Evolutionary conservation across 53 echinoderm and acorn worm species (phyloP), one percentile per base, ranked within the genome.

Genomic region (Holothuria scabra): DNA sequence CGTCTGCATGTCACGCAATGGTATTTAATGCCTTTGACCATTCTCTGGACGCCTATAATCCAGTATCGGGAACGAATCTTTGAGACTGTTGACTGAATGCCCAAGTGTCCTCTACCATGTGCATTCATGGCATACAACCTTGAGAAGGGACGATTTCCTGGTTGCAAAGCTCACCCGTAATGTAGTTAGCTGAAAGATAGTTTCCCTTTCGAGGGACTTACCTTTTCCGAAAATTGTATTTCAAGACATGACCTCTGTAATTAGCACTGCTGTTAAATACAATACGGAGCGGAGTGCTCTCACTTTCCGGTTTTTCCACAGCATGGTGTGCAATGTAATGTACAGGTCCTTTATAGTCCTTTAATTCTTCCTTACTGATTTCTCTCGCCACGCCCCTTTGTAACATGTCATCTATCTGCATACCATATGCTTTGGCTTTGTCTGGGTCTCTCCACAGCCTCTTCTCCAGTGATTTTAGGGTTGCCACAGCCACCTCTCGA

Each of bases 191-290:
- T 31, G 76, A 84, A 67, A 87, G 11, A 84, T 58, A 38, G n/a
- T n/a, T n/a, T n/a, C n/a, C n/a, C n/a, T n/a, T n/a, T n/a, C n/a
- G n/a, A n/a, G n/a, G n/a, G n/a, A n/a, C n/a, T n/a, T n/a, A n/a
- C n/a, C n/a, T n/a, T n/a, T n/a, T n/a, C n/a, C n/a, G n/a, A n/a
- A n/a, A n/a, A n/a, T n/a, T n/a, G n/a, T n/a, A n/a, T 85, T n/a
- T n/a, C n/a, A n/a, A n/a, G 56, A 76, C 29, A 19, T 58, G 80
- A 21, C 81, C 90, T 52, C 81, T 85, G 65, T 85, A 85, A 4
- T 69, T 85, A 61, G 87, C 82, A 38, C 82, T 70, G 61, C 82
- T 82, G 31, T 82, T 87, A 44, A 87, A 87, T 5, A 87, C 87
- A 24, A 87, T 87, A 25, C 81, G 67, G 20, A 87, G 10, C 30